Conservation (phyloP, 2,888 invertebrate species). For the Troides aeacus region DNA sequence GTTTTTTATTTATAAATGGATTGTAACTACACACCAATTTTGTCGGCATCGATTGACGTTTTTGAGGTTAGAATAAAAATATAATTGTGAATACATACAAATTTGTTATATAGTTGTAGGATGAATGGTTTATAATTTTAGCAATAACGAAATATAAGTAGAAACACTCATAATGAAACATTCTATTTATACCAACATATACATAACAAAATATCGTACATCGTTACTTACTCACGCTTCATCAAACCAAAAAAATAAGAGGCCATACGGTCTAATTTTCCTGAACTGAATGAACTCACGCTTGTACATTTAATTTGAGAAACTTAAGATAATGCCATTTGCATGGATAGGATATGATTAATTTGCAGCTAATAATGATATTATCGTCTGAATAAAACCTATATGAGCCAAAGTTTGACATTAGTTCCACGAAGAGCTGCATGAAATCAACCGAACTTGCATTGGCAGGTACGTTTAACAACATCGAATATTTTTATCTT, state of each 20-base stretch:
- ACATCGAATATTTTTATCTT: conserved; percentile 4
- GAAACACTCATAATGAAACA: no score
- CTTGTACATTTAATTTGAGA: conserved; percentile 27
- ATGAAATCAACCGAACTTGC: conserved; percentile 29
- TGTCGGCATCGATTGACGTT: no score
- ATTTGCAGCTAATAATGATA: conserved; percentile 23
- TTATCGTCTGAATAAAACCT: conserved; percentile 26
- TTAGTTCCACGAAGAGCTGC: conserved; percentile 16
- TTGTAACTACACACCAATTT: no score
- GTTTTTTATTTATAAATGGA: no score
- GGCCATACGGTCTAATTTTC: conserved; percentile 17
- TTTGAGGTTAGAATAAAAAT: no score
- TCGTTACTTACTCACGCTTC: not conserved
- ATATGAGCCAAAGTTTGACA: conserved; percentile 19
- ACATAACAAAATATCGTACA: not conserved
- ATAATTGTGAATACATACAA: no score
- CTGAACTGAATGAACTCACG: conserved; percentile 14
- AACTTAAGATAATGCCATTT: conserved; percentile 26
- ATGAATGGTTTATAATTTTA: no score
- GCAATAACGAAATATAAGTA: no score
- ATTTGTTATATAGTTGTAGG: no score
- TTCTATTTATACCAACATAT: no score
- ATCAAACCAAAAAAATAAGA: conserved; percentile 5
- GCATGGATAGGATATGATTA: conserved; percentile 21
- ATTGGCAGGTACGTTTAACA: conserved; percentile 34